phyloP scores from a whole-genome alignment of 2,888 invertebrate species.

The Stenolophus ochropezus region DNA sequence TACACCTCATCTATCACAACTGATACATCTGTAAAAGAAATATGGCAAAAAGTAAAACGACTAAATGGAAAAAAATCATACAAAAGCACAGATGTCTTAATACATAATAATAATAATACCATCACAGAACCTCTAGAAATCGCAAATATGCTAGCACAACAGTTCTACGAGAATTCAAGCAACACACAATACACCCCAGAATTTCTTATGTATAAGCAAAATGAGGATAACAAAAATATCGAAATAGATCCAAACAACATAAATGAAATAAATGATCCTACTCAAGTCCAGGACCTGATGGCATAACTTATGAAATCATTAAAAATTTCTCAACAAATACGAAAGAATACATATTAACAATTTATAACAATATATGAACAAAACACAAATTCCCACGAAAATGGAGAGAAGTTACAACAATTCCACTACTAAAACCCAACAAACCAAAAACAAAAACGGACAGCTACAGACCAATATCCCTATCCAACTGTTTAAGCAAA shows the following conservation, averaged over 20 bases:
- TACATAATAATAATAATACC: background rate
- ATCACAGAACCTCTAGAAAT: too few relatives aligned
- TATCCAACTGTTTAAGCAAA: too few relatives aligned
- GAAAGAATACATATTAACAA: background rate
- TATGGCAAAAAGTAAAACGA: background rate
- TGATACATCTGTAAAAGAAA: background rate
- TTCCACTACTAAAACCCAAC: too few relatives aligned
- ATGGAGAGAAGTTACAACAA: too few relatives aligned
- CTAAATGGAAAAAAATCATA: background rate
- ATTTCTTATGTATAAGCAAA: background rate
- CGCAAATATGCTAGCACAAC: background rate
- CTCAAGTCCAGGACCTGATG: background rate
- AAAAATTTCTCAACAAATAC: background rate
- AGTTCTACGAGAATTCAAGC: background rate
- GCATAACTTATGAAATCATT: background rate
- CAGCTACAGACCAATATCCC: too few relatives aligned
- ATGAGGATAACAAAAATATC: background rate
- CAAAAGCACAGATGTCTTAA: background rate
- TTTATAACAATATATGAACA: too few relatives aligned
- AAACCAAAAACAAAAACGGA: too few relatives aligned
- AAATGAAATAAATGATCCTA: background rate
- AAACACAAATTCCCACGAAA: too few relatives aligned
- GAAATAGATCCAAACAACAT: background rate
- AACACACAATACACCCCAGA: slow-evolving; percentile 1
- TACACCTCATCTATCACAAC: background rate